Percentiles rank a stretch among this genome's conserved stretches.
Evolutionary conservation across 2,113 vertebrate genomes (phyloP).

Genomic region (Caranx melampygus): DNA sequence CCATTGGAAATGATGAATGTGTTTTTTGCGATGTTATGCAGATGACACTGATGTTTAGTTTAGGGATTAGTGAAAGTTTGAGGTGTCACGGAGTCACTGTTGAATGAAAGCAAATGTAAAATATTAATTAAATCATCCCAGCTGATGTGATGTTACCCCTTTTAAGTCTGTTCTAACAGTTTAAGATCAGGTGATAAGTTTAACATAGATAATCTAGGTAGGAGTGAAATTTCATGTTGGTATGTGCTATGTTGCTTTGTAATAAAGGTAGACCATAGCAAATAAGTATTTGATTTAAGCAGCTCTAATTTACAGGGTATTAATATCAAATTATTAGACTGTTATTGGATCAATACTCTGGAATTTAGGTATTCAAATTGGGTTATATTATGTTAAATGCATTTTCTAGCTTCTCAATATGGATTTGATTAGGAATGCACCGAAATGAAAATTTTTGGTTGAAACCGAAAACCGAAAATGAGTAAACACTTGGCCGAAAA

Average conservation of each 20-base stretch:
- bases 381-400: too few species aligned
- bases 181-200: not conserved
- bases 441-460: too few species aligned
- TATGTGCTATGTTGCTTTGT: too few species aligned
- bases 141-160: not conserved
- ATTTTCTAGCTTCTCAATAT: too few species aligned
- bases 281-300: not conserved
- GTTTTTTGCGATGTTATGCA: conserved; percentile 17
- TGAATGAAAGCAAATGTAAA: not conserved
- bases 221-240: not conserved
- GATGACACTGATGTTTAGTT: not conserved
- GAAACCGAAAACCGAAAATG: too few species aligned
- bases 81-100: not conserved
- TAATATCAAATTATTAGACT: too few species aligned
- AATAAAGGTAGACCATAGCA: not conserved
- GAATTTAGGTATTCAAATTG: too few species aligned
- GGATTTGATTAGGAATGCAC: too few species aligned
- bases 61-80: conserved; percentile 6
- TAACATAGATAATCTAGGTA: not conserved
- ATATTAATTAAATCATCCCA: not conserved
- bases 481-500: too few species aligned
- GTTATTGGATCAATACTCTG: too few species aligned
- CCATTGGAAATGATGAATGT: not conserved
- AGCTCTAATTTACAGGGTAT: too few species aligned
- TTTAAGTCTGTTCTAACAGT: not conserved